Base-by-base conservation (phyloP, 2,888 invertebrate species). In the Lacanobia oleracea region DNA sequence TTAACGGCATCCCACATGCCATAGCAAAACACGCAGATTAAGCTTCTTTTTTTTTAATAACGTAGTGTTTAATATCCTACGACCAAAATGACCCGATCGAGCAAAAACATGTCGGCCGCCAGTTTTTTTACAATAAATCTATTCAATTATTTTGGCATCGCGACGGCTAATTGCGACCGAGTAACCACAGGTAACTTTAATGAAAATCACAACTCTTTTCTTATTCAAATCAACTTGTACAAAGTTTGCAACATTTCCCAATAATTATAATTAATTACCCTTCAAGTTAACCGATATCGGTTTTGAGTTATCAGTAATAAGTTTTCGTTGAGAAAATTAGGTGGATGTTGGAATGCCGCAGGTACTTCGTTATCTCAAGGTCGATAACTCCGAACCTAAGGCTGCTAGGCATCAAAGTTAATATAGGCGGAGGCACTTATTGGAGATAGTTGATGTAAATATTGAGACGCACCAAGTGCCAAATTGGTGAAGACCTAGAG, bases 401-500 rank as follows among this genome's bases (percentile, higher is more conserved):
- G 40, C 54, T 50, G 71, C 54, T 72, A 75, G 71, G 61, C 73
- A 79, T 57, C 71, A 66, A 75, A 80, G 76, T 78, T 77, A 66
- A 67, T 79, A 66, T 62, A 82, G 62, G 54, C 54, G 48, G 54
- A 71, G 69, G 64, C 60, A 67, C 62, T 72, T 75, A 75, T 68
- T 81, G 77, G 21, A 67, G 77, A 82, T 76, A 79, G 73, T 74
- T 79, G 72, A 67, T 65, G 6, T 76, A 59, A 84, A 61, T 70
- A 54, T 71, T 54, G 70, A n/a, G 72, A n/a, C 57, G 61, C 59
- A 86, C 75, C 27, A 21, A 51, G 77, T 1, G 27, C 23, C 14
- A 1, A 56, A 37, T 10, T 53, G 33, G 33, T 0, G 4, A 54
- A 56, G 5, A 56, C 7, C 18, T 18, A 5, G 18, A 33, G 18